These are phyloP conservation scores for Drosophila pseudoananassae DNA, from an alignment of 1,140 invertebrate species.

Conservation along the genomic window DNA sequence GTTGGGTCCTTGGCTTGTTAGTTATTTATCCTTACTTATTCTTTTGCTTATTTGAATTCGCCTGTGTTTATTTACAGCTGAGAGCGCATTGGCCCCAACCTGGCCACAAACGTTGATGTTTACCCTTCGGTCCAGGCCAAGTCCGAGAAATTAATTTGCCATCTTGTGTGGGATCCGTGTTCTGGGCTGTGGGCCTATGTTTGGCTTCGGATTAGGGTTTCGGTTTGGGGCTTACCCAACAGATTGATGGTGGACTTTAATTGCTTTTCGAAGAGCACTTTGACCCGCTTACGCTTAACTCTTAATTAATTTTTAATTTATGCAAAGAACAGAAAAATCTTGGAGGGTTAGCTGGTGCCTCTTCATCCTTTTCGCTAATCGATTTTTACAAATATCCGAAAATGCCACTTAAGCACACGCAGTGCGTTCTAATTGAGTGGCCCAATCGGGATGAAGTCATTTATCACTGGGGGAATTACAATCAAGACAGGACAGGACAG, in stretches of 20 bases:
- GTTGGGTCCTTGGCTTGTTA: constrained; percentile 53
- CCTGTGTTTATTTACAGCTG: constrained; percentile 76
- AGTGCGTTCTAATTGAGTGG: constrained; percentile 39
- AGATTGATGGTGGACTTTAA: constrained; percentile 67
- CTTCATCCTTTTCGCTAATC: constrained; percentile 58
- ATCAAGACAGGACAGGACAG: constrained; percentile 15
- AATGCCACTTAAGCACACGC: constrained; percentile 50
- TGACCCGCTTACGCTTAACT: constrained; percentile 30
- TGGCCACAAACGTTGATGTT: constrained; percentile 48
- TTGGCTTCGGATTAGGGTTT: constrained; percentile 16
- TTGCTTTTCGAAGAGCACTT: constrained; percentile 60
- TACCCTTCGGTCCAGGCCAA: constrained; percentile 36
- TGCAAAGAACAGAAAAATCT: constrained; percentile 44
- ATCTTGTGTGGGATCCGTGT: constrained; percentile 11
- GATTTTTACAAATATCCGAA: constrained; percentile 47
- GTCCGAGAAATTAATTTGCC: constrained; percentile 10
- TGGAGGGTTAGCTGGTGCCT: constrained; percentile 5
- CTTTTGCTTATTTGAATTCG: constrained; percentile 75
- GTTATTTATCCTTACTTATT: constrained; percentile 79
- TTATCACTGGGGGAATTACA: constrained; percentile 62
- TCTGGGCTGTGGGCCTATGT: constrained; percentile 5
- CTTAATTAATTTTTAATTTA: constrained; percentile 79
- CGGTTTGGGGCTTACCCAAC: constrained; percentile 31
- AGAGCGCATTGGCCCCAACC: constrained; percentile 53
- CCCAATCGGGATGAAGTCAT: constrained; percentile 44